A percentile compares a stretch with the other conserved stretches of the same genome.
Evolutionary conservation across 1,140 invertebrate species (phyloP).

Genomic region (Zaprionus vittiger): DNA sequence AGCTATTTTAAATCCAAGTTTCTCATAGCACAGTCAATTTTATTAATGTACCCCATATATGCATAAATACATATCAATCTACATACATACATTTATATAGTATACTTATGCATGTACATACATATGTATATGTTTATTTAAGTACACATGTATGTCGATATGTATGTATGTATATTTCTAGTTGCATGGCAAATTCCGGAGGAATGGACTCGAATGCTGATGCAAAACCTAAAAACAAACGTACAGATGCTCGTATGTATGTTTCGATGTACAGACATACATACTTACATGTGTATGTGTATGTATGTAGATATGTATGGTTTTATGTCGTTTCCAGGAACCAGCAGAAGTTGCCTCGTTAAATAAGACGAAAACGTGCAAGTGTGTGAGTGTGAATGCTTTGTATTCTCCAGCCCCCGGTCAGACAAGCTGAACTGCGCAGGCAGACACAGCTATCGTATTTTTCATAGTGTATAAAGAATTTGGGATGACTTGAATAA

Average conservation of each 20-base stretch:
- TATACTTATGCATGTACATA: conserved; percentile 1
- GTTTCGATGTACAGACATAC: neutral
- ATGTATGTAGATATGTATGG: conserved; percentile 36
- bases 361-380: conserved; percentile 57
- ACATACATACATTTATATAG: neutral
- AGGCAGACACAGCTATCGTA: conserved; percentile 22
- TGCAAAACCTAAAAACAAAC: conserved; percentile 7
- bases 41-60: too few relatives aligned
- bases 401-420: conserved; percentile 21
- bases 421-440: conserved; percentile 2
- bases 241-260: conserved; percentile 8
- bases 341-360: conserved; percentile 60
- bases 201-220: conserved; percentile 1
- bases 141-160: conserved; percentile 3
- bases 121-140: neutral
- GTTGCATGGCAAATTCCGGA: neutral
- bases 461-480: conserved; percentile 46
- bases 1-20: too few relatives aligned
- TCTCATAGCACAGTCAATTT: too few relatives aligned
- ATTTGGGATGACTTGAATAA: conserved; percentile 68
- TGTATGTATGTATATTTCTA: neutral
- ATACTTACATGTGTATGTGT: conserved; percentile 7
- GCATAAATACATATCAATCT: too few relatives aligned
- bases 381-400: conserved; percentile 30
- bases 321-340: conserved; percentile 72